phyloP scores from a whole-genome alignment of 2,113 vertebrate species.

The Formicarius rufipectus region DNA sequence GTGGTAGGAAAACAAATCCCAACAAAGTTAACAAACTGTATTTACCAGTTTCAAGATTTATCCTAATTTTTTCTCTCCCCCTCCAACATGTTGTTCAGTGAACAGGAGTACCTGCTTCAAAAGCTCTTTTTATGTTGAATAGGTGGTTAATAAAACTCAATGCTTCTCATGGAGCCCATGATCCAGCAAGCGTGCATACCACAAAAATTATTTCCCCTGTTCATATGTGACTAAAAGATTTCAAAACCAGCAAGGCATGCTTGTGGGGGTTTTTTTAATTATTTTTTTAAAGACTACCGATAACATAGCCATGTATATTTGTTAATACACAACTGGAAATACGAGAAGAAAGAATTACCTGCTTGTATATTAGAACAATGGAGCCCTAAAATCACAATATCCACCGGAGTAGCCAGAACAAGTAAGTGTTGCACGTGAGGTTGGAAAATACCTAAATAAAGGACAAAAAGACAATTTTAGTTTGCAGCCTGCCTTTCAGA shows the following conservation, averaged over 20 bases:
- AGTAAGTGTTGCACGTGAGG: slow-evolving; percentile 92
- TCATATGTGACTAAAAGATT: background rate
- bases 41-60: background rate
- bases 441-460: slow-evolving; percentile 90
- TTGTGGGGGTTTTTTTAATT: background rate
- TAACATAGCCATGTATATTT: background rate
- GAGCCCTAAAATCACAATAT: slow-evolving; percentile 94
- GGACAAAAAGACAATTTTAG: background rate
- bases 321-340: background rate
- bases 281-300: background rate
- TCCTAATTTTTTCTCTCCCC: background rate
- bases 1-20: background rate
- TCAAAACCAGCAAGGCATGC: background rate
- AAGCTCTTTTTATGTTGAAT: background rate
- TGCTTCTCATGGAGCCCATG: background rate
- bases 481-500: background rate
- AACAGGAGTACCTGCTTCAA: background rate
- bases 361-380: slow-evolving; percentile 87
- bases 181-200: background rate
- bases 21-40: background rate
- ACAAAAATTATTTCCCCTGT: background rate
- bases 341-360: slow-evolving; percentile 71
- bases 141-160: background rate
- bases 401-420: slow-evolving; percentile 94
- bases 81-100: background rate